Percentiles rank a stretch among this genome's conserved stretches.
phyloP scores from a whole-genome alignment of 2,113 vertebrate genomes.

The Chaetodon trifascialis region DNA sequence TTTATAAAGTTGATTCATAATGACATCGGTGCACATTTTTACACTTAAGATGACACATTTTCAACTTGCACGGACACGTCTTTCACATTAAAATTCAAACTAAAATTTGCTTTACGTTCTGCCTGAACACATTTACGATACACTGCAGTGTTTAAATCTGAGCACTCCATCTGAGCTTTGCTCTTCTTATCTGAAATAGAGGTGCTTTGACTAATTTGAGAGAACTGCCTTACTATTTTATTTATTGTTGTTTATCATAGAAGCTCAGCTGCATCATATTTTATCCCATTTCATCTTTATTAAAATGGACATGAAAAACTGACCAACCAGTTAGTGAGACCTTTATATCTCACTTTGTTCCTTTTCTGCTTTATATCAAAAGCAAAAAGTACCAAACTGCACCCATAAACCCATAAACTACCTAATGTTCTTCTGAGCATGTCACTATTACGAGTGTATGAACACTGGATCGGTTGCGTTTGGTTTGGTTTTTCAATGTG shows the following conservation, averaged over 20 bases:
- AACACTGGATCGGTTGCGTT: conserved; percentile 33
- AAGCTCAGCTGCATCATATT: not conserved
- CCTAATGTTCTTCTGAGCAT: conserved; percentile 39
- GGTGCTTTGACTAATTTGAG: not conserved
- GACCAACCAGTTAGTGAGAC: not conserved
- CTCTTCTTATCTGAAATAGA: not conserved
- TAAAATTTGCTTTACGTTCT: not conserved
- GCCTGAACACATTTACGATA: not conserved
- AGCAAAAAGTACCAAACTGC: not conserved
- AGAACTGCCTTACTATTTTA: not conserved
- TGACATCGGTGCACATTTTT: not conserved
- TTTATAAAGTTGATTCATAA: not conserved
- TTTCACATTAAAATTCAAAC: too few species aligned
- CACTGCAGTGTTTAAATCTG: not conserved
- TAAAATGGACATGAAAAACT: conserved; percentile 10
- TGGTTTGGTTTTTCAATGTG: conserved; percentile 45
- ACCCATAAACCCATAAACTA: conserved; percentile 16
- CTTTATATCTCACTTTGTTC: not conserved
- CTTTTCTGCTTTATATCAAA: conserved; percentile 3
- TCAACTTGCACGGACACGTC: too few species aligned
- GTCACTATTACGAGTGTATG: conserved; percentile 7
- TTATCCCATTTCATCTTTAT: not conserved
- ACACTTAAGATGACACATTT: not conserved
- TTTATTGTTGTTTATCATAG: not conserved
- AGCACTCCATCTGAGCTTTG: not conserved